phyloP scores from a whole-genome alignment of 2,797 vertebrate genomes.

The Amphiprion clarkii region DNA sequence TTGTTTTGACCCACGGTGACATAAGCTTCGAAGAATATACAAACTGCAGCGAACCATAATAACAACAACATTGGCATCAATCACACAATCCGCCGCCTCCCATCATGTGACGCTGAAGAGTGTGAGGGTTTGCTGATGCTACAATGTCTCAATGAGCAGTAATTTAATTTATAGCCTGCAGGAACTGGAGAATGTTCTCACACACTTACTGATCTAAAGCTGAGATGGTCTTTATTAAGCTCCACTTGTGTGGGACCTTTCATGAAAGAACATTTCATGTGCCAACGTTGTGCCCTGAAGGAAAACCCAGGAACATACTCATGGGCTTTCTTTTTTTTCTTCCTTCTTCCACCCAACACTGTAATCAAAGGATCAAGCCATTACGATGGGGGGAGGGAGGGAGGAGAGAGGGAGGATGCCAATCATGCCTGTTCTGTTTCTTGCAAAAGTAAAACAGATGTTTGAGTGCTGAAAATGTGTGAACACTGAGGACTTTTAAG shows the following conservation, averaged over 20 bases:
- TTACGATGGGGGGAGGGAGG: conserved; percentile 26
- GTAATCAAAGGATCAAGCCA: conserved; percentile 69
- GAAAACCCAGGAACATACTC: conserved; percentile 33
- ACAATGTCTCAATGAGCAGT: conserved; percentile 36
- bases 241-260: conserved; percentile 32
- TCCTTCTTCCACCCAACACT: conserved; percentile 23
- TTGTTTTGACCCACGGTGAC: conserved; percentile 15
- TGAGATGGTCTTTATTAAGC: conserved; percentile 54
- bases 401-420: conserved; percentile 10
- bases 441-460: conserved; percentile 70
- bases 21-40: conserved; percentile 25
- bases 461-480: conserved; percentile 49
- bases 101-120: background rate
- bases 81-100: conserved; percentile 15
- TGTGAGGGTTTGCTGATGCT: conserved; percentile 22
- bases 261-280: conserved; percentile 53
- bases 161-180: conserved; percentile 34
- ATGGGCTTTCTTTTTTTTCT: conserved; percentile 31
- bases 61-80: conserved; percentile 25
- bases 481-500: conserved; percentile 23
- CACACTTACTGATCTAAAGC: conserved; percentile 39
- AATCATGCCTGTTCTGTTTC: conserved; percentile 55
- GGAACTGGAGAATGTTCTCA: conserved; percentile 53
- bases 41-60: conserved; percentile 24
- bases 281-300: conserved; percentile 43